These are phyloP conservation scores for Sebastes schlegelii DNA, from an alignment of 2,113 vertebrate species.

Conservation along the genomic window DNA sequence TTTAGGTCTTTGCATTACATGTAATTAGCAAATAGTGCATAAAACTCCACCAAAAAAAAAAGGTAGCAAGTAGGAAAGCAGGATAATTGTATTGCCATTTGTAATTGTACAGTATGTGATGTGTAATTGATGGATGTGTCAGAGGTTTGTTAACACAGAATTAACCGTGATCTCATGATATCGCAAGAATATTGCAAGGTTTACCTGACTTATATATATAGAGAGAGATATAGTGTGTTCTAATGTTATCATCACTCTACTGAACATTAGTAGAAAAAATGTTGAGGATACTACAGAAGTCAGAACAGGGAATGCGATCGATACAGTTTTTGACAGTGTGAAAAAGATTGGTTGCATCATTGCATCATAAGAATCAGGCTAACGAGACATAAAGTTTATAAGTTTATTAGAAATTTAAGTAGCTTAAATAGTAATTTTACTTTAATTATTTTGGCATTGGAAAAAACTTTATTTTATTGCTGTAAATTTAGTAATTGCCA, in stretches of 20 bases:
- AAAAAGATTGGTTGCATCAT: background rate
- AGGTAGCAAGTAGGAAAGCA: background rate
- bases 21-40: background rate
- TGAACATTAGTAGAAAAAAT: background rate
- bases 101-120: background rate
- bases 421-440: background rate
- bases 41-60: too few relatives aligned
- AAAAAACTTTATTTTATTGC: too few relatives aligned
- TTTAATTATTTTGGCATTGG: background rate
- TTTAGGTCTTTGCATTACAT: background rate
- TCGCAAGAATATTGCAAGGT: background rate
- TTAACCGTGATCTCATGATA: too few relatives aligned
- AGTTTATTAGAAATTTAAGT: background rate
- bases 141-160: background rate
- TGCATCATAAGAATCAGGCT: background rate
- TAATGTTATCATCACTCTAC: background rate
- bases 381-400: background rate
- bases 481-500: too few relatives aligned
- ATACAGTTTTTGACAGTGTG: background rate
- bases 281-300: background rate
- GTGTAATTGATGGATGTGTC: background rate
- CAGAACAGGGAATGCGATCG: too few relatives aligned
- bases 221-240: background rate
- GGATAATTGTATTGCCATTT: background rate
- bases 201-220: background rate